Conservation (phyloP, 2,797 vertebrate genomes). For the Leptoclinus maculatus region DNA sequence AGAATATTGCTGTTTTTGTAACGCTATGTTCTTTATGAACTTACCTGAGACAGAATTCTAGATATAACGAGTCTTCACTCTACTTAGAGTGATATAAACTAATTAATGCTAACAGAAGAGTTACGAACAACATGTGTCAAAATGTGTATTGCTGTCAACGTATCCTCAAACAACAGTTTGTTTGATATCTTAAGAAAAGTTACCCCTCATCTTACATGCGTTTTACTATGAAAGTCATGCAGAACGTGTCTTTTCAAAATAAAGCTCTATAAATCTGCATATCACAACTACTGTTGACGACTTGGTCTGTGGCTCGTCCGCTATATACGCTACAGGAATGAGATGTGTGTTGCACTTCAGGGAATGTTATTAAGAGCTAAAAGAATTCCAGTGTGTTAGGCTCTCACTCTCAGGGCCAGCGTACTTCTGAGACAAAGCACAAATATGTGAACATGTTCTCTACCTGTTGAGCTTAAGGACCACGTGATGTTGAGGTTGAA, state of each 20-base stretch:
- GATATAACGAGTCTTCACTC: too few relatives aligned
- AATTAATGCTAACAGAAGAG: background rate
- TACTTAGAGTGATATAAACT: too few relatives aligned
- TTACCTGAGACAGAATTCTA: background rate
- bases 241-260: too few relatives aligned
- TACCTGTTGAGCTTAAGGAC: conserved; percentile 97
- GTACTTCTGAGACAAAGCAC: background rate
- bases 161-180: too few relatives aligned
- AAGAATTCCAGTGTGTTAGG: too few relatives aligned
- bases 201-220: too few relatives aligned
- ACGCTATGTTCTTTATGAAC: background rate
- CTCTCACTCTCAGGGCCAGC: background rate
- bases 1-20: background rate
- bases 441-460: background rate
- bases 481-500: conserved; percentile 98
- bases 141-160: too few relatives aligned
- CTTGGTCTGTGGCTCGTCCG: too few relatives aligned
- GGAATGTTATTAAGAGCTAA: background rate
- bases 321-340: background rate
- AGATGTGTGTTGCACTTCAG: background rate
- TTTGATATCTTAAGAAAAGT: too few relatives aligned
- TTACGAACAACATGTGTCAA: background rate
- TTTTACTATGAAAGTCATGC: too few relatives aligned
- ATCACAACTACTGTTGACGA: too few relatives aligned
- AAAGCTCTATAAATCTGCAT: too few relatives aligned